Evolutionary conservation across 2,888 invertebrate species (phyloP), one percentile per base, ranked within the genome.

Genomic region (Hypomecis atomaria): DNA sequence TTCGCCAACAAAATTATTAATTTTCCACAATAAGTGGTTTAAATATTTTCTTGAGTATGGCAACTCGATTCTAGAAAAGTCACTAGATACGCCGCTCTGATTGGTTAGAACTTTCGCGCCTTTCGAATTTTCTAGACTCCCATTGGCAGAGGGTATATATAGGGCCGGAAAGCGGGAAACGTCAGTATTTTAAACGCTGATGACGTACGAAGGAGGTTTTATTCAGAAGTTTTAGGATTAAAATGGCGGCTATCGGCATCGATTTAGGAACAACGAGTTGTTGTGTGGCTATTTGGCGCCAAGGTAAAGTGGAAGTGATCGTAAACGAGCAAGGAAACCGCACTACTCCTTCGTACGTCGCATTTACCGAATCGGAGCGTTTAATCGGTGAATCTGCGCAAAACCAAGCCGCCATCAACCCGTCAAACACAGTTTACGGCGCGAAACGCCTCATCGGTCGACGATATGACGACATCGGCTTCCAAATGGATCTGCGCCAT

Each of bases 201-300:
- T 11, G 49, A 36, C 53, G 44, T 38, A 34, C 52, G 59, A 34
- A 50, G 11, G 11, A 66, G 54, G 36, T 50, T n/a, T n/a, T 38
- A 50, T 63, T 59, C 50, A 6, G 11, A 13, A 38, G 47, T 59
- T 50, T 53, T 33, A 37, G 54, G 36, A 3, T 13, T 11, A 34
- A 77, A 68, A 90, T 90, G 90, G 86, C 81, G 55, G 86, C 84
- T 6, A 77, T 90, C 0, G 90, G 89, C 0, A 89, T 90, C 7
- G 89, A 90, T 76, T 83, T 90, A 58, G 90, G 90, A 5, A 89
- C 88, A 1, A 81, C 87, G 34, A 82, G 78, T 69, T 84, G 83
- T 33, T 88, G 89, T 74, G 88, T 84, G 45, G 88, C 88, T 2
- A 82, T 88, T n/a, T 89, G 86, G 85, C 77, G 76, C 8, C 66